Evolutionary conservation across 2,113 vertebrate species (phyloP).

Genomic region (Ardeotis arabs): DNA sequence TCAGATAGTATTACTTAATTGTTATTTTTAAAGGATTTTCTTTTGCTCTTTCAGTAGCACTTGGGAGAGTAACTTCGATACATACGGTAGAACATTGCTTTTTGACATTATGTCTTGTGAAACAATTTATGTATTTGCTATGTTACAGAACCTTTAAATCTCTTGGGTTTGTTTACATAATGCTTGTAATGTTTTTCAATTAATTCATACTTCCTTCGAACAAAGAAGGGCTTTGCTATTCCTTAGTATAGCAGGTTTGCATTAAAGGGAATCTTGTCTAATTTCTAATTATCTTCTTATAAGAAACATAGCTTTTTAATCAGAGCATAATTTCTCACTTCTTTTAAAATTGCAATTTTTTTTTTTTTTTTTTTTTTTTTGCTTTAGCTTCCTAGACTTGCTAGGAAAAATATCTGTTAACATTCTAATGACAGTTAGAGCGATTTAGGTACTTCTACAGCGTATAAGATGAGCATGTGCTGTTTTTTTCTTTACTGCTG

Average conservation of each 20-base stretch:
- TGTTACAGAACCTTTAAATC: conserved; percentile 33
- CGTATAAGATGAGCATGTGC: not conserved
- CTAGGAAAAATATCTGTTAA: not conserved
- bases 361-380: not conserved
- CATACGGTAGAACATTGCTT: not conserved
- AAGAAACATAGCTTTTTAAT: not conserved
- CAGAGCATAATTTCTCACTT: not conserved
- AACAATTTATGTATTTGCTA: conserved; percentile 4
- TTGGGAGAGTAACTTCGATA: conserved; percentile 27
- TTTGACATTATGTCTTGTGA: conserved; percentile 4
- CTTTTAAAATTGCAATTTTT: not conserved
- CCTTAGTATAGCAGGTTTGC: not conserved
- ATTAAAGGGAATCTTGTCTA: not conserved
- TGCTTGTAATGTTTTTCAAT: conserved; percentile 7
- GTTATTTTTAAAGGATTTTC: not conserved
- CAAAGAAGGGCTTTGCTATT: not conserved
- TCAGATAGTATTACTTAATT: not conserved
- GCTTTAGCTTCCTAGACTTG: not conserved
- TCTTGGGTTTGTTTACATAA: conserved; percentile 47
- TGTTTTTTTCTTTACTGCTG: not conserved
- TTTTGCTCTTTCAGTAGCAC: not conserved
- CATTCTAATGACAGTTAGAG: not conserved
- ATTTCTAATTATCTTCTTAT: conserved; percentile 19
- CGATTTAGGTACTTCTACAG: fast-evolving
- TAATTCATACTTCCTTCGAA: conserved; percentile 17